Evolutionary conservation across 2,888 invertebrate species (phyloP).

Genomic region (Matsumyia berberina): DNA sequence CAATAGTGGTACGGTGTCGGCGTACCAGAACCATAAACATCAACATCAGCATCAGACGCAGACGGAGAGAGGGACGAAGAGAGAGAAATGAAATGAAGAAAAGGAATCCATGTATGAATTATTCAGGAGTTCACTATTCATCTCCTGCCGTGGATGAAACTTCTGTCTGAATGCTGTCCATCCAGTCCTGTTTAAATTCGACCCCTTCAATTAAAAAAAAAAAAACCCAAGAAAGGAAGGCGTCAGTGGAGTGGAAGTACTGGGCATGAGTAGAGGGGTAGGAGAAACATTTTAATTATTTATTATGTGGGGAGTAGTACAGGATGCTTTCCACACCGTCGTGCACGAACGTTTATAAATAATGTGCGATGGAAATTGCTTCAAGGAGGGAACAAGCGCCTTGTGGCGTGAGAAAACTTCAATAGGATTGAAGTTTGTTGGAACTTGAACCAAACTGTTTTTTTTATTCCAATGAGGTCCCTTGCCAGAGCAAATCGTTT

Average conservation of each 20-base stretch:
- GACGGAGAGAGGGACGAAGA: background rate
- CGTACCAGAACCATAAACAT: background rate
- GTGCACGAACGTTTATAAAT: slow-evolving; percentile 58
- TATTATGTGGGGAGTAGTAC: slow-evolving; percentile 57
- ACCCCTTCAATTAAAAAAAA: slow-evolving; percentile 32
- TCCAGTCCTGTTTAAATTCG: slow-evolving; percentile 53
- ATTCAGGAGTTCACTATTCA: slow-evolving; percentile 60
- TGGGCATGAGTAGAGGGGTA: background rate
- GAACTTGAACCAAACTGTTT: slow-evolving; percentile 6
- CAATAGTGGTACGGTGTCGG: slow-evolving; percentile 23
- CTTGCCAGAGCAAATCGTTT: no score
- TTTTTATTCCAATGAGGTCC: no score
- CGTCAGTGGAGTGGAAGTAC: slow-evolving; percentile 15
- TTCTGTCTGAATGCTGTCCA: slow-evolving; percentile 55
- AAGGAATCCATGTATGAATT: slow-evolving; percentile 69
- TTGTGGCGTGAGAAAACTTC: slow-evolving; percentile 16
- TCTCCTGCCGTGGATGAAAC: slow-evolving; percentile 46
- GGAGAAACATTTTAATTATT: slow-evolving; percentile 68
- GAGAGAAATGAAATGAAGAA: slow-evolving; percentile 51
- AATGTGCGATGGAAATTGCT: slow-evolving; percentile 56
- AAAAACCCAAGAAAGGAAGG: slow-evolving; percentile 20
- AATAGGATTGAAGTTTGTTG: slow-evolving; percentile 39
- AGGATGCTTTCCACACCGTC: slow-evolving; percentile 52
- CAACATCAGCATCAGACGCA: background rate
- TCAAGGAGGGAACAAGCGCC: background rate